Evolutionary conservation across 2,797 vertebrate species (phyloP).

Genomic region (Brachymystax lenok): DNA sequence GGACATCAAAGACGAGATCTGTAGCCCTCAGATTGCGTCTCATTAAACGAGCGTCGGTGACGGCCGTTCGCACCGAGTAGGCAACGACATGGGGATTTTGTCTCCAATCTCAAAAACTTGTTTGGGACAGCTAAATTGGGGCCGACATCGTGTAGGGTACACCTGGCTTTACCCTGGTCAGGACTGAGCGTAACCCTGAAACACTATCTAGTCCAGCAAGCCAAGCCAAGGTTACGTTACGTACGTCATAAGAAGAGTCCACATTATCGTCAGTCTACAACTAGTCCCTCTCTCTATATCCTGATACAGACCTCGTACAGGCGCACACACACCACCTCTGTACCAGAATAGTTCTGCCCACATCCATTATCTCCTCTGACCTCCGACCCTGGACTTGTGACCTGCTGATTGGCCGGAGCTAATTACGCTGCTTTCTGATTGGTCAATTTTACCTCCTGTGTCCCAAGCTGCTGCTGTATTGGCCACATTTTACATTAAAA

Average conservation of each 20-base stretch:
- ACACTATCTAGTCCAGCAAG: conserved; percentile 39
- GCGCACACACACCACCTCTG: conserved; percentile 53
- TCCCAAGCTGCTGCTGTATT: conserved; percentile 41
- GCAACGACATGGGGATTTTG: no score
- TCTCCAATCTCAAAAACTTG: no score
- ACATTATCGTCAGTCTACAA: no score
- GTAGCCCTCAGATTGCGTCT: no score
- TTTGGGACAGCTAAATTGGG: no score
- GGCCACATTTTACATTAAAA: neutral
- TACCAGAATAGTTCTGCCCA: conserved; percentile 71
- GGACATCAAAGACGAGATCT: no score
- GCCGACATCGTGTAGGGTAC: no score
- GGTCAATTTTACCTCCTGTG: conserved; percentile 63
- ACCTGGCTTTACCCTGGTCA: conserved; percentile 19
- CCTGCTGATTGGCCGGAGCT: conserved; percentile 59
- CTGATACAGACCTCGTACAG: conserved; percentile 38
- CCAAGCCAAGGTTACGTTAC: conserved; percentile 47
- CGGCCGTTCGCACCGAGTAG: no score
- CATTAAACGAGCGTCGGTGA: no score
- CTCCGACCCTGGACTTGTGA: conserved; percentile 67
- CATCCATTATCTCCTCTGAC: conserved; percentile 70
- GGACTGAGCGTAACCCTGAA: conserved; percentile 54
- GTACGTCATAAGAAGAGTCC: neutral
- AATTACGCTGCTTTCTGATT: conserved; percentile 54
- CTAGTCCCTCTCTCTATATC: conserved; percentile 34